Evolutionary conservation across 1,140 invertebrate species (phyloP), one percentile per base, ranked within the genome.

Genomic region (Drosophila mauritiana): DNA sequence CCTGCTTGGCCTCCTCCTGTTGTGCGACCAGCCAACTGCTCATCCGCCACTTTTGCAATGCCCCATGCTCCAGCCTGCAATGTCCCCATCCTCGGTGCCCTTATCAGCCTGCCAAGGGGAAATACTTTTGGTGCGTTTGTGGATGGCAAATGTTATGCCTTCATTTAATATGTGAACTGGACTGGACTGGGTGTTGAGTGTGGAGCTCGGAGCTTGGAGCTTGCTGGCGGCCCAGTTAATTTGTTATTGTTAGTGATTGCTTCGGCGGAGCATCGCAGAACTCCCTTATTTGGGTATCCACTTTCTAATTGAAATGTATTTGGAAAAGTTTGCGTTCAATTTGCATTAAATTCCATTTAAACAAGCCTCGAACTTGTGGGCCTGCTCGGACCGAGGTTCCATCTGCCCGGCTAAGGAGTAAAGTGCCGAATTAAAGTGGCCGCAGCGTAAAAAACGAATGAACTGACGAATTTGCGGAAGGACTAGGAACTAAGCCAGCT

Each of bases 261-360:
- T 45, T 40, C 45, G 42, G 51, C 58, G 40, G 6, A 25, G 51
- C 31, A 48, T 27, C 15, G 13, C n/a, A 7, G 3, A 10, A 4
- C 12, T 13, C 45, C 22, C 11, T 27, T 25, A 25, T 27, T 45
- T 22, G 45, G n/a, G 37, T 25, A 11, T 27, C 7, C 34, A 11
- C n/a, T 39, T 12, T 4, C 76, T 88, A 88, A 88, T 88, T 88
- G 79, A 89, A 89, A 89, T 80, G 73, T 77, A 88, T 82, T 79
- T 76, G 68, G 46, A 49, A 88, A 68, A 76, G 51, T 86, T 88
- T 78, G 54, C 58, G 49, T 88, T 88, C 58, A 78, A 82, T 86
- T 88, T 82, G 79, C 77, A 85, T 84, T 76, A 58, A 57, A 72
- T 73, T 73, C 45, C 45, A 52, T 72, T 73, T 73, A 46, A 73